Conservation (phyloP, 2,113 vertebrate genomes). For the Dryoscopus gambensis region DNA sequence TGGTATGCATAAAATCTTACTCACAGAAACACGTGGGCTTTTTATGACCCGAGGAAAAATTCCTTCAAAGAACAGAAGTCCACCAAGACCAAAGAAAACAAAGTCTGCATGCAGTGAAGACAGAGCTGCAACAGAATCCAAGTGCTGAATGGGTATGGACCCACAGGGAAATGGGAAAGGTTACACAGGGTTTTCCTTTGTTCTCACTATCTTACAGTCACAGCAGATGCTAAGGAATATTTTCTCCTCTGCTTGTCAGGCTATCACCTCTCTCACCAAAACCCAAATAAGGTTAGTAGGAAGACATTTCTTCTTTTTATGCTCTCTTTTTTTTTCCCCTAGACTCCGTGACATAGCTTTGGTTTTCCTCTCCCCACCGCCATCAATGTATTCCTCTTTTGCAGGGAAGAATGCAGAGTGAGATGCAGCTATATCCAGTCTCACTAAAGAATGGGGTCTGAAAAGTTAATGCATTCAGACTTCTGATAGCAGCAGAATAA, state of each 20-base stretch:
- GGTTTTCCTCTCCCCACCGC: neutral
- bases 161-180: neutral
- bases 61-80: neutral
- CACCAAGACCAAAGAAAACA: neutral
- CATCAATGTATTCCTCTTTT: neutral
- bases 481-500: slow-evolving; percentile 3
- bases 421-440: neutral
- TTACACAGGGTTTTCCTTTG: neutral
- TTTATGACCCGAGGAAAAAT: neutral
- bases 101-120: neutral
- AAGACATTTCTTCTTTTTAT: neutral
- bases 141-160: neutral
- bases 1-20: neutral
- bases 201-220: neutral
- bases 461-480: neutral
- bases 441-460: neutral
- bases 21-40: neutral
- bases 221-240: neutral
- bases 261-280: neutral
- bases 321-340: neutral
- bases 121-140: neutral
- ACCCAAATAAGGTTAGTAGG: neutral
- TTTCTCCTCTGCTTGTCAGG: neutral
- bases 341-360: neutral
- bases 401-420: neutral